Conservation (phyloP, 2,113 vertebrate genomes). For the Aplodontia rufa region DNA sequence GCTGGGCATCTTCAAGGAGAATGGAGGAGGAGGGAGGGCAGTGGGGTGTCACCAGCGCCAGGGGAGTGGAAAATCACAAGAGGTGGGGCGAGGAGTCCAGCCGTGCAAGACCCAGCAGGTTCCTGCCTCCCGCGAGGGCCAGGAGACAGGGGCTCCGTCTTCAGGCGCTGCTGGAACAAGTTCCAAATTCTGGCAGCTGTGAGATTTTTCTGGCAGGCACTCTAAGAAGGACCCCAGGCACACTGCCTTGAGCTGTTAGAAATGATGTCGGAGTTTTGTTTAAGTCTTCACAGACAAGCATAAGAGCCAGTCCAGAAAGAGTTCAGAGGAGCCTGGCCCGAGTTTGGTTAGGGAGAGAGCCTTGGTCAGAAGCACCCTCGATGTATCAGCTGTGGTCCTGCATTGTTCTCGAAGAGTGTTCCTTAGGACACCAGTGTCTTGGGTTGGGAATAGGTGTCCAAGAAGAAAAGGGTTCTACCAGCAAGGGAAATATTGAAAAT, state of each 20-base stretch:
- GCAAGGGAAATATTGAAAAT: not conserved
- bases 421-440: not conserved
- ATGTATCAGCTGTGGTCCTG: not conserved
- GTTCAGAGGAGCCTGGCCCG: not conserved
- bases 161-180: not conserved
- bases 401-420: not conserved
- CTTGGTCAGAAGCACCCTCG: not conserved
- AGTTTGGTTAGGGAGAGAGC: not conserved
- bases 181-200: not conserved
- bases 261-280: not conserved
- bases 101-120: too few species aligned
- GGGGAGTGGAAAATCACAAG: not conserved
- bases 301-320: not conserved
- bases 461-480: not conserved
- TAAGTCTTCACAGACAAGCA: not conserved
- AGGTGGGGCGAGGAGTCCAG: too few species aligned
- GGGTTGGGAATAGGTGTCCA: not conserved
- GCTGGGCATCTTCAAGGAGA: not conserved
- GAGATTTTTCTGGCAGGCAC: not conserved
- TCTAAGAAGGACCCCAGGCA: not conserved
- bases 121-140: not conserved
- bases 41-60: not conserved
- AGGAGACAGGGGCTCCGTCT: not conserved
- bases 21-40: too few species aligned
- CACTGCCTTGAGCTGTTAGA: not conserved